phyloP scores from a whole-genome alignment of 1,140 invertebrate genomes.

The Drosophila arizonae region DNA sequence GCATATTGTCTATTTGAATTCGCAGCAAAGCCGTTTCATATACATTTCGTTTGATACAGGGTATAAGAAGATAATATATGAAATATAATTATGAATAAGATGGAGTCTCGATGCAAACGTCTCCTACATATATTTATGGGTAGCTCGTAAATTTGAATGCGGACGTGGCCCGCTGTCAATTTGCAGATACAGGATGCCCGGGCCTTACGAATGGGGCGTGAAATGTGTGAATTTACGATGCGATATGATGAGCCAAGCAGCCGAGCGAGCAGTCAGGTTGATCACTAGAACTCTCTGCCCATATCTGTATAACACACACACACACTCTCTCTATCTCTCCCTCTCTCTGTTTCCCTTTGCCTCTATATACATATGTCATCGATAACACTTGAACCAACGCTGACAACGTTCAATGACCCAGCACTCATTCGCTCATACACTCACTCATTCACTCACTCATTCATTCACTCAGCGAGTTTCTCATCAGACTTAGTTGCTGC shows the following conservation, averaged over 20 bases:
- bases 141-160: conserved; percentile 67
- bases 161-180: conserved; percentile 70
- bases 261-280: conserved; percentile 49
- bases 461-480: conserved; percentile 26
- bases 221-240: conserved; percentile 74
- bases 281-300: conserved; percentile 8
- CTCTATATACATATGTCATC: conserved; percentile 19
- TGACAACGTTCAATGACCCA: conserved; percentile 70
- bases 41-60: background rate
- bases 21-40: background rate
- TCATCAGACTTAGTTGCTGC: conserved; percentile 31
- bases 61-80: conserved; percentile 37
- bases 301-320: background rate
- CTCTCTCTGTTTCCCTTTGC: background rate
- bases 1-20: background rate
- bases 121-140: conserved; percentile 55
- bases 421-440: conserved; percentile 11
- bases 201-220: conserved; percentile 62
- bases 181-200: conserved; percentile 66
- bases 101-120: conserved; percentile 27
- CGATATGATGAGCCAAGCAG: conserved; percentile 36
- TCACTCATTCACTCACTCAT: conserved; percentile 20
- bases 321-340: background rate
- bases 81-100: conserved; percentile 54
- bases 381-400: conserved; percentile 42